Conservation (phyloP, 2,113 vertebrate species). For the Acrocephalus arundinaceus region DNA sequence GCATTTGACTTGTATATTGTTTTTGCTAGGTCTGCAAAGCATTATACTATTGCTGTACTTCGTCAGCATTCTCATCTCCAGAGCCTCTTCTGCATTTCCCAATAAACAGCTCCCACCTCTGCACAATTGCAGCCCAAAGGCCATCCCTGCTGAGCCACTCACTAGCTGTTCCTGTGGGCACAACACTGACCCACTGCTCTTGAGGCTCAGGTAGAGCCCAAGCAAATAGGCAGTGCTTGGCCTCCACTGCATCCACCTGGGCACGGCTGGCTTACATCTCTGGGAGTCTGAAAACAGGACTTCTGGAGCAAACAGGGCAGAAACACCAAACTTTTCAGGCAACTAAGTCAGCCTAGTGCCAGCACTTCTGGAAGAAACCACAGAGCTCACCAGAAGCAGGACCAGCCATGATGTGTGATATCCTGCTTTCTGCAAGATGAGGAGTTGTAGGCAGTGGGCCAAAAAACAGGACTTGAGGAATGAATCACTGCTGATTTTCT, state of each 20-base stretch:
- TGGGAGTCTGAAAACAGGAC: neutral
- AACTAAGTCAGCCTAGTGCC: neutral
- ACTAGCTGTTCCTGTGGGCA: neutral
- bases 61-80: neutral
- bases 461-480: neutral
- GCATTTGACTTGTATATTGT: neutral
- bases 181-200: neutral
- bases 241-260: accelerated
- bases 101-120: neutral
- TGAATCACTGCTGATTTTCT: neutral
- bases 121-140: neutral
- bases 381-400: neutral
- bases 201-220: neutral
- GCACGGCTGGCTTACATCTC: neutral
- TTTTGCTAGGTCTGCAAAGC: neutral
- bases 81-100: neutral
- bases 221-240: neutral
- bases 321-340: neutral
- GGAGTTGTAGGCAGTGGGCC: neutral
- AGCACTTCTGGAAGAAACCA: neutral
- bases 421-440: neutral
- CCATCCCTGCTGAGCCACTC: neutral
- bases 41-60: neutral
- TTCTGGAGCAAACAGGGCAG: neutral
- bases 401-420: accelerated